Evolutionary conservation across 2,113 vertebrate genomes (phyloP), one percentile per base, ranked within the genome.

Genomic region (Pomatostomus ruficeps): DNA sequence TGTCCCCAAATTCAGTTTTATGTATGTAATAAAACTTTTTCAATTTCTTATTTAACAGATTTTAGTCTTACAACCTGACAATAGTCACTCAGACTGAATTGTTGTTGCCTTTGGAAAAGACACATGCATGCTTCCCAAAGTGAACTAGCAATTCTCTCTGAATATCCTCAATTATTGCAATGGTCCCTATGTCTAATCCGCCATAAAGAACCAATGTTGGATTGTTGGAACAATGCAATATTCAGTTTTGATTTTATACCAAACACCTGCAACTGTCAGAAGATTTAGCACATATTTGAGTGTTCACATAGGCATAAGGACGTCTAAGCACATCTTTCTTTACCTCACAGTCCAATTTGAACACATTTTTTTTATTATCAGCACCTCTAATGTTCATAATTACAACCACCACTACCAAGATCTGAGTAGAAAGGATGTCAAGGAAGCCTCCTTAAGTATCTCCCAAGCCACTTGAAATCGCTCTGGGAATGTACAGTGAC

Each of bases 201-300:
- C n/a, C 70, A 49, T 6, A 43, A 51, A 4, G 6, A 52, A 66
- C 26, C 3, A 17, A 21, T 23, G 11, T 8, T 20, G 40, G 14
- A 54, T 52, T 67, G 58, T n/a, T 3, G 22, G 57, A 57, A 52
- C 42, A 79, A 46, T 5, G 15, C 22, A 68, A 33, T 10, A 84
- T 33, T 72, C 25, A 48, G 17, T 8, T 43, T 20, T 63, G 46
- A 45, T 65, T 88, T 91, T 45, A 62, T 12, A 85, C 7, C n/a
- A 57, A 86, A 62, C 8, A 33, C 12, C 46, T 70, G 21, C 40
- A 52, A n/a, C 4, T 57, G 19, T 40, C 29, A 81, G 45, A 78
- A 48, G 54, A 42, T 42, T 38, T 8, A 62, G 31, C 2, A 0
- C 10, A 0, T 12, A 23, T 45, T 24, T 85, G 10, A 16, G 19